phyloP scores from a whole-genome alignment of 2,113 vertebrate species.

The Catharus bicknelli region DNA sequence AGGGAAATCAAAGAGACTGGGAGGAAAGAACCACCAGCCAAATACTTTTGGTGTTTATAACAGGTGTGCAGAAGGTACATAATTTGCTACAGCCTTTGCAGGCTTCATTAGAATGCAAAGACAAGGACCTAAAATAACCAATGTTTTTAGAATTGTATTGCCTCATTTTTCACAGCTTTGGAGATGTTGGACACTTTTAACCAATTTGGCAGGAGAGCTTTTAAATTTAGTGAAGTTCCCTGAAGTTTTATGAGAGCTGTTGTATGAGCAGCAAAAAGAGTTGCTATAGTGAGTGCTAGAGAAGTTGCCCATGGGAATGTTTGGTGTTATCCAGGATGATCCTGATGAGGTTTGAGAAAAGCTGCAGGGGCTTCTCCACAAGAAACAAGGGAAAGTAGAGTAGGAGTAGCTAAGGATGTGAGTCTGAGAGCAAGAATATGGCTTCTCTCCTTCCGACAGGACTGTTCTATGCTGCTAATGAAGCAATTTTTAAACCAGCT shows the following conservation, averaged over 20 bases:
- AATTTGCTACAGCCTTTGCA: not conserved
- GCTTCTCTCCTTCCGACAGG: not conserved
- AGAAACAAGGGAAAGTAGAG: not conserved
- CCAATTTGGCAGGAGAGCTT: not conserved
- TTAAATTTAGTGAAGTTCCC: not conserved
- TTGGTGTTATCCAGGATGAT: not conserved
- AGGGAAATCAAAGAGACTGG: not conserved
- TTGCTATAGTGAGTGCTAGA: not conserved
- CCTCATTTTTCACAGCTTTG: not conserved
- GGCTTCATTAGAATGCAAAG: not conserved
- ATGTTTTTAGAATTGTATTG: not conserved
- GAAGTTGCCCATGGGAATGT: not conserved
- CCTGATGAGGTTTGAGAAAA: not conserved
- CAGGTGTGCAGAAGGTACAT: not conserved
- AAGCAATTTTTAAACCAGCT: not conserved
- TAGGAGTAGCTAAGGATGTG: not conserved
- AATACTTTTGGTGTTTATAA: not conserved
- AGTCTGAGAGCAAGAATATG: not conserved
- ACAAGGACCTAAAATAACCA: not conserved
- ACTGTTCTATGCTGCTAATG: not conserved
- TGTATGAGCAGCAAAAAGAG: not conserved
- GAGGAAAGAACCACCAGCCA: not conserved
- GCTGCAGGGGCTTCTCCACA: not conserved
- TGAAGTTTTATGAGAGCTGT: accelerated
- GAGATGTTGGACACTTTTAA: not conserved